Evolutionary conservation across 2,888 invertebrate species (phyloP), one percentile per base, ranked within the genome.

Genomic region (Coelopa pilipes): DNA sequence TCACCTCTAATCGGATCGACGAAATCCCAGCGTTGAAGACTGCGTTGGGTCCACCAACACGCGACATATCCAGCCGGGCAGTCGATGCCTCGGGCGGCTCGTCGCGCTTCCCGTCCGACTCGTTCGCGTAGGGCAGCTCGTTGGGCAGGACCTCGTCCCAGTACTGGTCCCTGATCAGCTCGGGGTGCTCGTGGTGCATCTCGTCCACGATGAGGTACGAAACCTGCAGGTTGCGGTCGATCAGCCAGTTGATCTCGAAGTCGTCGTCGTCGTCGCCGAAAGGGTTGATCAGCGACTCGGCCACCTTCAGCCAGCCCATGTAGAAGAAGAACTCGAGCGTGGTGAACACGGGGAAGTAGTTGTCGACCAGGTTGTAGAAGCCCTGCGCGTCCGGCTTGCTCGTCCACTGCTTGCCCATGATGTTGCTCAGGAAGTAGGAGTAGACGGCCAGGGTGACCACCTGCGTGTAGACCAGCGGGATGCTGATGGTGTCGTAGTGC

Each of bases 181-280:
- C 94, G 0, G 96, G 96, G 89, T 96, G 96, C 82, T 95, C 95
- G 86, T 96, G 94, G 85, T 96, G 96, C 96, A 96, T 96, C 88
- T 96, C 96, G 84, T 97, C 96, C 50, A 97, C 96, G 80, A 96
- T 96, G 85, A 96, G 90, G 88, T 96, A 96, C 13, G 96, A 94
- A 15, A 96, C 95, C 93, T 96, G 87, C 47, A 87, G 82, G 80
- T 83, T 96, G 81, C 97, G 91, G 87, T 97, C 97, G 70, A 97
- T 93, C 88, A 97, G 92, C 96, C 96, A 96, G 85, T 96, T 97
- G 11, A 88, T 93, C 90, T 96, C 96, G 82, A 96, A 96, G 81
- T 96, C 96, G 82, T 96, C 96, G 82, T 96, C 96, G 81, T 96
- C 96, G 83, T 96, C 96, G 0, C 96, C 96, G 81, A 96, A 96